Conservation (phyloP, 2,113 vertebrate species). For the Bombycilla garrulus region DNA sequence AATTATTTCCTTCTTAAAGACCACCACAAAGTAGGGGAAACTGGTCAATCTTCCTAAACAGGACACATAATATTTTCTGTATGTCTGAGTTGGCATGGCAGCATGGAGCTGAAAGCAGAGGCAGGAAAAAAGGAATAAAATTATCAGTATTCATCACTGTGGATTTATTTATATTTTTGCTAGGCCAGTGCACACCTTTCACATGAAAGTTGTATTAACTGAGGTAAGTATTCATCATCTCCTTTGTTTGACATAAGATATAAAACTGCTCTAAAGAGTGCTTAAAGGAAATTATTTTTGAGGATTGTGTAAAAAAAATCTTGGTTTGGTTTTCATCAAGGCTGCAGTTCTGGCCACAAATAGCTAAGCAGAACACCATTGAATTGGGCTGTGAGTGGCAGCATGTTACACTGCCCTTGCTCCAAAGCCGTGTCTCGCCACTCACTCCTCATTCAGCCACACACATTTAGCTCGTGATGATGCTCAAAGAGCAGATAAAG, state of each 20-base stretch:
- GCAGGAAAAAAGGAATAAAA: background rate
- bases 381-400: conserved; percentile 33
- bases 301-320: background rate
- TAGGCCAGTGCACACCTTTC: background rate
- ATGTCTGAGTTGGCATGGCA: background rate
- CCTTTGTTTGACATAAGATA: conserved; percentile 13
- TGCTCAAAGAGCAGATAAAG: conserved; percentile 34
- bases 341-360: conserved; percentile 18
- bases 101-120: background rate
- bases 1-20: background rate
- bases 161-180: conserved; percentile 13
- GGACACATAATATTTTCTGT: background rate
- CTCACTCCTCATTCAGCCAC: background rate
- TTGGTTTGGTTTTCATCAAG: conserved; percentile 9
- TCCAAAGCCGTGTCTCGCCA: background rate
- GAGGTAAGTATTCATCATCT: conserved; percentile 10
- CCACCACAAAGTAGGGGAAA: background rate
- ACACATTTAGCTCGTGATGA: background rate
- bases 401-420: background rate
- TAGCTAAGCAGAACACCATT: background rate
- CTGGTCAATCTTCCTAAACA: background rate
- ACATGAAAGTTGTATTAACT: background rate
- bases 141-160: background rate
- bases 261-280: background rate
- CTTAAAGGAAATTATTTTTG: conserved; percentile 46